These are phyloP conservation scores for Cervus canadensis DNA, from an alignment of 2,113 vertebrate species.

Conservation along the genomic window DNA sequence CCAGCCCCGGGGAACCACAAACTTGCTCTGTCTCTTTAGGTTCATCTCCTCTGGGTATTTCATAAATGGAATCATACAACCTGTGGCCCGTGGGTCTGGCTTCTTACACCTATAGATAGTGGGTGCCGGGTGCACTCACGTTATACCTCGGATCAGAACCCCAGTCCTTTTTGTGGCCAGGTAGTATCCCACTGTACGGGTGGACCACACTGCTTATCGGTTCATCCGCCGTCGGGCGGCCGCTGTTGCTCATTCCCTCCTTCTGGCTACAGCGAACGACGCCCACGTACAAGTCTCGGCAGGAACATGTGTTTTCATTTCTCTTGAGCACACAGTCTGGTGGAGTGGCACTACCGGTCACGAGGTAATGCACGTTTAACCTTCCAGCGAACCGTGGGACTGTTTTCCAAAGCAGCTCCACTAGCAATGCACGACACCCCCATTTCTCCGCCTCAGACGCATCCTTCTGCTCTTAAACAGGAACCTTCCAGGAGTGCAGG, in stretches of 20 bases:
- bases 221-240: rapidly evolving
- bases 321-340: neutral
- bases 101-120: neutral
- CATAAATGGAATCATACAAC: neutral
- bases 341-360: neutral
- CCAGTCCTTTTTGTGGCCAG: neutral
- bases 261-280: rapidly evolving
- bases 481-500: rapidly evolving
- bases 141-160: neutral
- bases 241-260: rapidly evolving
- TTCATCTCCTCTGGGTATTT: neutral
- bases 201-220: rapidly evolving
- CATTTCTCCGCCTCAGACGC: neutral
- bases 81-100: neutral
- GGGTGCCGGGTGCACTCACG: neutral
- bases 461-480: neutral
- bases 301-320: neutral
- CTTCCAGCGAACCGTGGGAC: neutral
- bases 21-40: neutral
- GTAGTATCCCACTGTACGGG: neutral
- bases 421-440: neutral
- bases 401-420: neutral
- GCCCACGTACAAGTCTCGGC: rapidly evolving
- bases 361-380: rapidly evolving
- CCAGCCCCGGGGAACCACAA: neutral